These are phyloP conservation scores for Actinia tenebrosa DNA, from an alignment of 64 coral and sea anemone species.

Conservation along the genomic window DNA sequence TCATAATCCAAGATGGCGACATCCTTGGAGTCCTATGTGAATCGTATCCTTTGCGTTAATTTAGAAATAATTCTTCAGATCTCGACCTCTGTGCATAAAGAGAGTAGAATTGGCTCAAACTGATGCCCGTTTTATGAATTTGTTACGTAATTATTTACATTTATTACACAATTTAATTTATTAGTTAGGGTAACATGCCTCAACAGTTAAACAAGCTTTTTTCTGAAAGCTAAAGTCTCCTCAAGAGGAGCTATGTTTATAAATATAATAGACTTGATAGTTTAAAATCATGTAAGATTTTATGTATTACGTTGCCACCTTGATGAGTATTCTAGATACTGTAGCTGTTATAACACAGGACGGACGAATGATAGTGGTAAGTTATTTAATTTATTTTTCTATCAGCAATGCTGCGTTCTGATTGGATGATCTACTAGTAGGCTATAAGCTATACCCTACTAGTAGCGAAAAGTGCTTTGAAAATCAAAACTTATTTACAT, in stretches of 20 bases:
- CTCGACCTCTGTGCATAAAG: not conserved
- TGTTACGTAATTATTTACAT: too few relatives aligned
- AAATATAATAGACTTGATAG: too few relatives aligned
- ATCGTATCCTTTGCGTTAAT: slow-evolving; percentile 88
- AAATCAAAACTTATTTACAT: too few relatives aligned
- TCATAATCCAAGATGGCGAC: slow-evolving; percentile 81
- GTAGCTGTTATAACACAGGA: slow-evolving; percentile 96
- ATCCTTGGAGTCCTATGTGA: slow-evolving; percentile 97
- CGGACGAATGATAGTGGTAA: slow-evolving; percentile 99
- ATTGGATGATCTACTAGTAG: too few relatives aligned
- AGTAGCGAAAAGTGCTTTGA: too few relatives aligned
- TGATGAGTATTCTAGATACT: slow-evolving; percentile 49
- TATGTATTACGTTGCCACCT: not conserved
- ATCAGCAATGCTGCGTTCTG: not conserved
- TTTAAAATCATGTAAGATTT: too few relatives aligned
- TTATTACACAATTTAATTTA: too few relatives aligned
- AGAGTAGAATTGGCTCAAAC: not conserved
- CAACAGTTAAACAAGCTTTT: too few relatives aligned
- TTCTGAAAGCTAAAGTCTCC: too few relatives aligned
- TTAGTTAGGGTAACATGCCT: too few relatives aligned
- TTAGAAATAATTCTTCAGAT: not conserved
- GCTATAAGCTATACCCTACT: too few relatives aligned
- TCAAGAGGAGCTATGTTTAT: too few relatives aligned
- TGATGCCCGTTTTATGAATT: not conserved
- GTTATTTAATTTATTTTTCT: not conserved